Evolutionary conservation across 1,140 invertebrate species (phyloP), one percentile per base, ranked within the genome.

Genomic region (Drosophila fuyamai): DNA sequence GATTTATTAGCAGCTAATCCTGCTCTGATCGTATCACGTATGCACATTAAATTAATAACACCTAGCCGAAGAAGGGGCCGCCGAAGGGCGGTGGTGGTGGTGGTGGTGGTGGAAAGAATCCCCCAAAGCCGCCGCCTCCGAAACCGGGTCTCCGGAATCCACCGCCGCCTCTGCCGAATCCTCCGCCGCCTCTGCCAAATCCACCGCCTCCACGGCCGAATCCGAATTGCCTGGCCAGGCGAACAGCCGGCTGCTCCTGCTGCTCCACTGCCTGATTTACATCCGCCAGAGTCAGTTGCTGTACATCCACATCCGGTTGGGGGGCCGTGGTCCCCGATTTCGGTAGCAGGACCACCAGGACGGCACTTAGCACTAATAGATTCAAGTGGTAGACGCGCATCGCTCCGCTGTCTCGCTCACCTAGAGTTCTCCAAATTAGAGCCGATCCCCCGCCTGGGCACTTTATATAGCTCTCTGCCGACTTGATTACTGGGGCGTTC

Each of bases 291-390:
- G 80, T 80, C 71, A 89, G 79, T 79, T 77, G 84, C 67, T 84
- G 78, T 71, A 79, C 81, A 83, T 89, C 84, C 83, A 67, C 66
- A 14, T 53, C 61, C 46, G 65, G 44, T 6, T 51, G 38, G 18
- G 60, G 60, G n/a, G 23, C 56, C 27, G 36, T 41, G 36, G 56
- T 38, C 32, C 62, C 55, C 40, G 40, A 63, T 12, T 65, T 6
- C 2, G 61, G 54, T 73, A 74, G 35, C 47, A 85, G 65, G 59
- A 57, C 51, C 66, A 79, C n/a, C 23, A 83, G 40, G 60, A 54
- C 63, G 47, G 66, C 76, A 88, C 83, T 86, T 72, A 80, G 60
- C 76, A 89, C 72, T 89, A 88, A 89, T 89, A 89, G 76, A 80
- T 70, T 84, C 53, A 79, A 74, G 70, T 73, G 41, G 54, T 53